Evolutionary conservation across 2,797 vertebrate genomes (phyloP), one percentile per base, ranked within the genome.

Genomic region (Channa striata): DNA sequence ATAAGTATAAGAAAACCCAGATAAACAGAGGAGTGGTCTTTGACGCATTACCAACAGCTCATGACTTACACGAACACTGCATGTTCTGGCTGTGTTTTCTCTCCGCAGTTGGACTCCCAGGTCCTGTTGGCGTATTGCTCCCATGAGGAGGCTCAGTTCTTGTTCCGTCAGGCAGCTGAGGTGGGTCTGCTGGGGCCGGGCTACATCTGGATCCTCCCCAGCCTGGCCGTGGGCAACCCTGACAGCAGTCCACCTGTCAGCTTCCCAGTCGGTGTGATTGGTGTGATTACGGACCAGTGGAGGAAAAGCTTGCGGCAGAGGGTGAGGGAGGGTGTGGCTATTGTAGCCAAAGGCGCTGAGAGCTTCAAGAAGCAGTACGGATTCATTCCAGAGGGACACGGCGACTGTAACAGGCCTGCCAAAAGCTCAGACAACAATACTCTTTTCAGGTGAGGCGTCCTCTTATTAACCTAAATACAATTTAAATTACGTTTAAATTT

Each of bases 121-220:
- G 96, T 99, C 75, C 93, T 98, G 77, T 84, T 99, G n/a, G 94
- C 95, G 1, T 99, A 99, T 80, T 99, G 97, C 89, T 99, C 97
- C 0, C 92, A 95, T 0, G 96, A 98, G 12, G 98, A 99, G 84
- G 97, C 97, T 0, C 95, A 97, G 84, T 97, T 95, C 85, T 91
- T 99, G 63, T 99, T 99, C 43, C 59, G 72, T 3, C 94, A 96
- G 87, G 98, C 97, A 0, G 92, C 94, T 1, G 92, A 96, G 83
- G 96, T 96, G 0, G 97, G 97, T 25, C 95, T 99, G 2, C 86
- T 97, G 82, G 97, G 97, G 8, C 97, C 97, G 0, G 97, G 96
- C 66, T 97, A 97, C 54, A 91, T 99, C 89, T 99, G 98, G 98
- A 95, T 99, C 6, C 93, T 99, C 47, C 96, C 98, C 83, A 97